Conservation (phyloP, 1,140 invertebrate species). For the Aphaenogaster ashmeadi region DNA sequence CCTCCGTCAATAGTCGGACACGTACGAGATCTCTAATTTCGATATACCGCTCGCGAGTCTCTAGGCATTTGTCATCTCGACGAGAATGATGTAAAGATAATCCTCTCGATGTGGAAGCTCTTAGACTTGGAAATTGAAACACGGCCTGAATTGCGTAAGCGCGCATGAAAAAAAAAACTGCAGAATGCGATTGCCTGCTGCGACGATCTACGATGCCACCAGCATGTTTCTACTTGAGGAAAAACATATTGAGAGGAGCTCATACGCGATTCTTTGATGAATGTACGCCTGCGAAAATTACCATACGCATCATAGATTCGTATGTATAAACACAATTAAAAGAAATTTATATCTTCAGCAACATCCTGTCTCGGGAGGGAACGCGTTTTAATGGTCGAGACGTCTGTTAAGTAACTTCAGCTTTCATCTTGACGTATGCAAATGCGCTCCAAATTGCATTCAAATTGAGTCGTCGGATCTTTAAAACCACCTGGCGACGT, state of each 20-base stretch:
- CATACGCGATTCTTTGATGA: conserved; percentile 7
- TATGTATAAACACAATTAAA: conserved; percentile 34
- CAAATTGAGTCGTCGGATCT: conserved; percentile 59
- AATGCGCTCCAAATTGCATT: conserved; percentile 61
- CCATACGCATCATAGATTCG: conserved; percentile 10
- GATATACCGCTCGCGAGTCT: conserved; percentile 57
- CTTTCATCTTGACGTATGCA: conserved; percentile 62
- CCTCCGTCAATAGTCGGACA: conserved; percentile 38
- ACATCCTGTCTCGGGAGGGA: conserved; percentile 14
- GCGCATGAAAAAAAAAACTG: conserved; percentile 22
- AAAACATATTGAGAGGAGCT: neutral
- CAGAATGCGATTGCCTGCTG: conserved; percentile 5
- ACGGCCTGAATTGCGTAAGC: conserved; percentile 20
- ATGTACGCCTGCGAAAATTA: neutral
- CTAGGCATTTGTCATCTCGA: conserved; percentile 62
- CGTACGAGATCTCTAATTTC: conserved; percentile 53
- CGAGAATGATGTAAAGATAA: conserved; percentile 69
- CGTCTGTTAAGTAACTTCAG: conserved; percentile 48
- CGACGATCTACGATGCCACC: neutral
- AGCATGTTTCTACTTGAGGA: neutral
- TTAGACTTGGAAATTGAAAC: conserved; percentile 56
- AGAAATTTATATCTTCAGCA: conserved; percentile 27
- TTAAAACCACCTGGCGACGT: conserved; percentile 37
- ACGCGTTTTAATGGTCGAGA: conserved; percentile 35
- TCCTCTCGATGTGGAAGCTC: neutral